Evolutionary conservation across 2,797 vertebrate genomes (phyloP), one percentile per base, ranked within the genome.

Genomic region (Morelia viridis): DNA sequence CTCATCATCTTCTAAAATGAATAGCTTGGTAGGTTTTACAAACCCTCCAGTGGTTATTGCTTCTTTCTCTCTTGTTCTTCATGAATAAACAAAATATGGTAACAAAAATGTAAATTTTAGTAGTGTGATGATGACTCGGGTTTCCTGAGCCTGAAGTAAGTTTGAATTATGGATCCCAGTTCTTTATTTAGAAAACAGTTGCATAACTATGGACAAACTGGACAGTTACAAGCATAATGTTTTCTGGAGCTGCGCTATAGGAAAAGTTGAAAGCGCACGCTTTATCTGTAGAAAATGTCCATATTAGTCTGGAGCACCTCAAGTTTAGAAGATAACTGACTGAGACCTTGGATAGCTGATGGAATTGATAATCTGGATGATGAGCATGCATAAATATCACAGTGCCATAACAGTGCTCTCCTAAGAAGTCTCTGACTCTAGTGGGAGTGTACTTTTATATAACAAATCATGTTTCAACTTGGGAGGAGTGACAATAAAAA

Each of bases 1-100:
- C 95, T 99, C 99, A 0, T 99, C 99, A 0, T 99, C 99, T 80
- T 99, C 99, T 91, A 99, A 99, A 97, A 98, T 99, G 96, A 99
- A 99, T 96, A 99, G 99, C 95, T 97, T 99, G 99, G 99, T 99
- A 97, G 97, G 99, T 97, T 4, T 41, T 0, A 0, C 8, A 57
- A 11, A 0, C 0, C 0, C 31, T 0, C 86, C 26, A 28, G 28
- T 56, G 4, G 24, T 50, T 64, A 50, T 50, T 89, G 41, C 31
- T 85, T 50, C 24, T 41, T 56, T 89, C 15, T 8, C 13, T n/a
- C 41, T 89, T 53, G 41, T 85, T 60, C 41, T 90, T 41, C 58
- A 64, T 53, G 31, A 85, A 50, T n/a, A 19, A 64, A 28, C 9
- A n/a, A 12, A 24, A 35, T 71, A 28, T 71, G 24, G 6, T 93